Evolutionary conservation across 2,888 invertebrate species (phyloP), one percentile per base, ranked within the genome.

Genomic region (Nysson spinosus): DNA sequence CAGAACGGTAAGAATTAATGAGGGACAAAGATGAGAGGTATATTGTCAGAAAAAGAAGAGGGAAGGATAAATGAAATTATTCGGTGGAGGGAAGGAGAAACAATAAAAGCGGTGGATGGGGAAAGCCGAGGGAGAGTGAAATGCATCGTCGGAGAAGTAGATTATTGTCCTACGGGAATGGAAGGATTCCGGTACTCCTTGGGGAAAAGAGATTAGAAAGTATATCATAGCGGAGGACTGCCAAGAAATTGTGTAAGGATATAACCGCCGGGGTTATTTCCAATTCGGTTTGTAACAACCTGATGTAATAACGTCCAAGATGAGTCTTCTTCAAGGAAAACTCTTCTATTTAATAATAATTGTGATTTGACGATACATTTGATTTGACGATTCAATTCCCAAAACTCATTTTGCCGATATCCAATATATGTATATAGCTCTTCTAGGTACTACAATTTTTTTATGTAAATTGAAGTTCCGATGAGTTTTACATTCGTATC

Each of bases 181-280:
- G 35, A 42, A 20, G 28, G 43, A 44, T 42, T 49, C 46, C 52
- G 19, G 52, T 61, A 51, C 39, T 60, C 49, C 42, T 37, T 34
- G 50, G 35, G 65, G 50, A 52, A 66, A 66, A 66, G 57, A 71
- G 70, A 71, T 71, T 66, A 62, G 66, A 58, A 58, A 62, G 55
- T 66, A 66, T 70, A 62, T 62, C 60, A 46, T 69, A 40, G 56
- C 54, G n/a, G 37, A 32, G 42, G 60, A 69, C 65, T 57, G 60
- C 50, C 35, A 22, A 28, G 26, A 34, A 39, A 52, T 40, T 51
- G 47, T 47, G 44, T 35, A 22, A 14, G 5, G 7, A 30, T 69
- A 50, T 60, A 49, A 51, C 52, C 40, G 51, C 28, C 34, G 12
- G 44, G 34, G 32, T 50, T 57, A 70, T 70, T 52, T n/a, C n/a